Evolutionary conservation across 2,113 vertebrate genomes (phyloP), one percentile per base, ranked within the genome.

Genomic region (Bolborhynchus lineola): DNA sequence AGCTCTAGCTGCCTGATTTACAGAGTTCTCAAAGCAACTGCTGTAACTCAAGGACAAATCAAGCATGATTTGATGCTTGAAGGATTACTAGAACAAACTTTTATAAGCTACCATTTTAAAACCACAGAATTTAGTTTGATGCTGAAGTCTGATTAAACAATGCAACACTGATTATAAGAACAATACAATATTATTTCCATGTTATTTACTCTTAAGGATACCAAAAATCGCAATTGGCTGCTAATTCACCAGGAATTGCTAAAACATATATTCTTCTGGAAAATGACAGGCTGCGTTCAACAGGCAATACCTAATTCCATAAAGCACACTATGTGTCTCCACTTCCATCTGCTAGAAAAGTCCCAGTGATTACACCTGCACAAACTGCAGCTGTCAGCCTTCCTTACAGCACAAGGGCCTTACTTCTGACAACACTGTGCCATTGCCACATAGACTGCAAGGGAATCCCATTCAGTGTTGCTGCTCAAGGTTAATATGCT

Each of bases 401-500:
- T 44, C 41, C 49, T 9, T 26, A 47, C 0, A 82, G 55, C 37
- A 55, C 33, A 59, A 59, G 13, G 19, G 23, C 49, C 62, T 25
- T 0, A 1, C 59, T 67, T 18, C 80, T 13, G 57, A 33, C 33
- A n/a, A 37, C 6, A 13, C 60, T 59, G 44, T 50, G 62, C 49
- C 29, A 37, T 70, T 39, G 49, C 49, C 70, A 55, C 3, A 10
- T 5, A 13, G 26, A 31, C 5, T 2, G 1, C 26, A 14, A 7
- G 35, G 64, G 57, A 79, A 64, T 18, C 65, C 42, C 5, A 2
- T 7, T 7, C 2, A 0, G 35, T 5, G 0, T 5, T 83, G 49
- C 57, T 0, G 0, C 29, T 52, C 35, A 8, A 5, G 12, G 17
- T 2, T 59, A 5, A 3, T 4, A 8, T 1, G 3, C 41, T 35